Conservation (phyloP, 1,140 invertebrate genomes). For the Zaprionus davidi region DNA sequence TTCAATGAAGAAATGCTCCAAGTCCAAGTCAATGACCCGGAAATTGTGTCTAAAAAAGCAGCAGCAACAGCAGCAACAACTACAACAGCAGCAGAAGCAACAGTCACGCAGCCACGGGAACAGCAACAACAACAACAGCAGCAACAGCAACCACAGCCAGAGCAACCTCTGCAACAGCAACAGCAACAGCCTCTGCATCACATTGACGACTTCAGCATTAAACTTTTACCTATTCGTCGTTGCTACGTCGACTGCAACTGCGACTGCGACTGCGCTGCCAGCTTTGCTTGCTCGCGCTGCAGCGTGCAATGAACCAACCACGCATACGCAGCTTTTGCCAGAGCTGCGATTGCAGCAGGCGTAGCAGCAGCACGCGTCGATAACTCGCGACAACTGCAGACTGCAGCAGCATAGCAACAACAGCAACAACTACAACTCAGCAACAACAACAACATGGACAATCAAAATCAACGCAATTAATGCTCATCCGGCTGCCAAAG, state of each 20-base stretch:
- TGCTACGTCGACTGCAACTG: slow-evolving; percentile 35
- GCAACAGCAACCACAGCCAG: slow-evolving; percentile 30
- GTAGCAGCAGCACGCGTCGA: slow-evolving; percentile 55
- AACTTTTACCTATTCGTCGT: slow-evolving; percentile 71
- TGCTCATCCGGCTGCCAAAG: slow-evolving; percentile 73
- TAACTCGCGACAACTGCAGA: slow-evolving; percentile 58
- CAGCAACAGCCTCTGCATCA: slow-evolving; percentile 45
- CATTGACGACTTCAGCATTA: slow-evolving; percentile 65
- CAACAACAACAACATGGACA: slow-evolving; percentile 49
- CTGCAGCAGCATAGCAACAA: slow-evolving; percentile 41
- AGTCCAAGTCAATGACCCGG: slow-evolving; percentile 83
- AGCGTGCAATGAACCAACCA: slow-evolving; percentile 59
- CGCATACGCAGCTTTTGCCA: slow-evolving; percentile 69
- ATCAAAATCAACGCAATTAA: slow-evolving; percentile 81
- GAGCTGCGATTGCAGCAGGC: slow-evolving; percentile 63
- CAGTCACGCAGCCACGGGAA: slow-evolving; percentile 20
- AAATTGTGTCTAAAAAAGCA: slow-evolving; percentile 83
- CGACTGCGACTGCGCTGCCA: slow-evolving; percentile 7
- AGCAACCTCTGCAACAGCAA: slow-evolving; percentile 50
- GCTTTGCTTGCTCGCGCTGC: neutral
- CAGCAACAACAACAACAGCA: slow-evolving; percentile 38
- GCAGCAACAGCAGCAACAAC: slow-evolving; percentile 58
- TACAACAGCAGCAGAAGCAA: slow-evolving; percentile 35
- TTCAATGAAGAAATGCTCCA: slow-evolving; percentile 82
- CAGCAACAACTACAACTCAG: slow-evolving; percentile 44